Evolutionary conservation across 2,797 vertebrate genomes (phyloP), one percentile per base, ranked within the genome.

Genomic region (Poecilia velifera): DNA sequence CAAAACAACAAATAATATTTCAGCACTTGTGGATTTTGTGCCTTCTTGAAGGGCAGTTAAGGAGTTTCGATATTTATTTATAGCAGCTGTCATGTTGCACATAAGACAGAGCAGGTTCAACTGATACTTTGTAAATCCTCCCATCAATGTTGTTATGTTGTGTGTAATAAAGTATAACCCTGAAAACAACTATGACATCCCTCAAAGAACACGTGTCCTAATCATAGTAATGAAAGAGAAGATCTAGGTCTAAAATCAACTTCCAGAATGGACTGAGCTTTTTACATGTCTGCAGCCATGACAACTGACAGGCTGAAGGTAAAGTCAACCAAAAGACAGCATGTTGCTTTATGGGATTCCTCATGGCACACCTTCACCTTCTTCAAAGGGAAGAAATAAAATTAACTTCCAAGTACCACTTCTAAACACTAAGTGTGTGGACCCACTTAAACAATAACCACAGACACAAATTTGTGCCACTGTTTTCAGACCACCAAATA

Each of bases 21-120:
- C 77, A 87, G 82, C 85, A 86, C 81, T 81, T 85, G 59, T 66
- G 79, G 76, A 81, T 82, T 72, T 74, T 71, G 76, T 79, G 76
- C 51, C 59, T 86, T 76, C 55, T 79, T 83, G 70, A 77, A 83
- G 53, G 80, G 70, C 77, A 82, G 36, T 78, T 83, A 53, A 71
- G 57, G 81, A 68, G 39, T 76, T 53, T 73, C 34, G 70, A 13
- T 85, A 72, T 77, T 78, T 81, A 80, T 89, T 88, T 78, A 73
- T 85, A 82, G 71, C 76, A 85, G 68, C 57, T 83, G 74, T 81
- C 72, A 75, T 47, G 74, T 86, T 77, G 74, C 74, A 80, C 41
- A n/a, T 74, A 66, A 16, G 66, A 47, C 20, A 74, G 77, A 76
- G 76, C 68, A 76, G 75, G 31, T 74, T 81, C 57, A 85, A 10